Base-by-base conservation (phyloP, 2,888 invertebrate genomes). In the Drosophila kuntzei region DNA sequence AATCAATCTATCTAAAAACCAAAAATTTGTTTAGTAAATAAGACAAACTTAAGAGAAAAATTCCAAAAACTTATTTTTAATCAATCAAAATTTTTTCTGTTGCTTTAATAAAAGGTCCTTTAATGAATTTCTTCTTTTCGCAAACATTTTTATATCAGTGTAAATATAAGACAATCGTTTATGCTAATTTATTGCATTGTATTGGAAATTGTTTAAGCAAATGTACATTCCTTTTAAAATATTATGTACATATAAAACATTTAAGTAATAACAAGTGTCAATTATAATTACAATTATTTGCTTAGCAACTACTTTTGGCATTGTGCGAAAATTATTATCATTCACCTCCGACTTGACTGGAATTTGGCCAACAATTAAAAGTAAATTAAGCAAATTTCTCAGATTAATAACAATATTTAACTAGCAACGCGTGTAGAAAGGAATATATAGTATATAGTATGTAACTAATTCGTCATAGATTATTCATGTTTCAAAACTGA, bases 361-460 rank as follows among this genome's bases (percentile, higher is more conserved):
- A 54, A 43, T 54, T 54, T 54, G 43, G 20, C 22, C 54, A 43
- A 54, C 57, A 57, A 57, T 57, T 57, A 57, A 36, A 57, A 57
- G 20, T 32, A 16, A 46, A 57, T 57, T 57, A 57, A 54, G 32
- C 29, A 41, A 43, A 43, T 54, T 54, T 54, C 32, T 43, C 41
- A 53, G 8, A 39, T 41, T 29, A 54, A 54, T 29, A 53, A 39
- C 25, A 51, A 39, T n/a, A 29, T 47, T 47, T 32, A 32, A 32
- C 32, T 32, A 12, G 32, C 32, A 12, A 32, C 32, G 32, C 32
- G 32, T 32, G 32, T 32, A 12, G n/a, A n/a, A 32, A 12, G 32
- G 5, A 32, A 32, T 32, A 32, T 32, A 32, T 9, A 8, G n/a
- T 27, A 6, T 29, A 11, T 20, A 20, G 2, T 20, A 20, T 20